Evolutionary conservation across 2,888 invertebrate species (phyloP), one percentile per base, ranked within the genome.

Genomic region (Aphodius granarius): DNA sequence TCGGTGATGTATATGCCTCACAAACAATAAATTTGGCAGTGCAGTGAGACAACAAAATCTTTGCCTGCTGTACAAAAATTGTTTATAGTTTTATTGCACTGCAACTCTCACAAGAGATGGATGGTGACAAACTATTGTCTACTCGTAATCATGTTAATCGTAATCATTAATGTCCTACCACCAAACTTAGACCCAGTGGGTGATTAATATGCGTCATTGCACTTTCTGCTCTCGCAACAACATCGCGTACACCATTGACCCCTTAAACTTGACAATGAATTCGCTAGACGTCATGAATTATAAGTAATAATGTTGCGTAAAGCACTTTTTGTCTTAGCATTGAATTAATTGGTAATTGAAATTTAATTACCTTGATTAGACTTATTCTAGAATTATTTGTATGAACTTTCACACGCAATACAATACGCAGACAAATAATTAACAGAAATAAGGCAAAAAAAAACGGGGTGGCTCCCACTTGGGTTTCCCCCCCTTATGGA

Each of bases 181-280:
- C 23, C 43, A 43, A 43, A 43, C 43, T 43, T 43, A 43, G 43
- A 43, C 43, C 43, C 1, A 43, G 43, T 13, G 43, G 43, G 43
- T 3, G 43, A 43, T 43, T 43, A 13, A 43, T 43, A 43, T 43
- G 43, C 43, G 3, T 43, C 13, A 43, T 43, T 43, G 43, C 43
- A 43, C 43, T 43, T 43, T 9, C 43, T 6, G 43, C 13, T 43
- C 43, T 9, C 43, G 43, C 43, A 43, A 43, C 43, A 43, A 68
- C 68, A 68, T 68, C 68, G 20, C 70, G 23, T 77, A 18, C 76
- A 77, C 63, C 81, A 80, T 80, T 81, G 81, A 78, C 81, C 81
- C 73, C 75, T 66, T 79, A 80, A 79, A 79, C 81, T 80, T 81
- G 81, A 80, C 79, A 81, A 72, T 81, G 81, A 80, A 80, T 73